These are phyloP conservation scores for Drosophila sechellia DNA, from an alignment of 1,140 invertebrate species.

Conservation along the genomic window DNA sequence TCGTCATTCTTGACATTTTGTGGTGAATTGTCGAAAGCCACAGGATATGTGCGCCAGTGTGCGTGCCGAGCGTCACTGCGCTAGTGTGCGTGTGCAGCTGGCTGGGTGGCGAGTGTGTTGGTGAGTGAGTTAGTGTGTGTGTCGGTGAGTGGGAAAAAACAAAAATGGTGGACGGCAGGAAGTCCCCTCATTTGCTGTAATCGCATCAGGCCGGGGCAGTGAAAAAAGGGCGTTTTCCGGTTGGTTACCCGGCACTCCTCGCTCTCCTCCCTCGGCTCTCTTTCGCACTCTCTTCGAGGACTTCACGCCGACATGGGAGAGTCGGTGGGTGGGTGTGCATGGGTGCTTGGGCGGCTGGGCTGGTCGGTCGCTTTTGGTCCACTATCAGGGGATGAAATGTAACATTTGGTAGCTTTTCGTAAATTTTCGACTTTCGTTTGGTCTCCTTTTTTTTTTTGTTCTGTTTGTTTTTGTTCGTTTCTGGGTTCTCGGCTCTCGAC, in stretches of 20 bases:
- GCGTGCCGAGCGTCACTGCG: conserved; percentile 28
- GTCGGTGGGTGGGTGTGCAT: conserved; percentile 2
- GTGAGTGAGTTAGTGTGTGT: conserved; percentile 4
- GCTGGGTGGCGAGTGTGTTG: conserved; percentile 12
- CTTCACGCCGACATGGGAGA: not conserved
- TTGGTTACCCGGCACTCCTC: conserved; percentile 72
- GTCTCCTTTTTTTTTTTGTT: conserved; percentile 50
- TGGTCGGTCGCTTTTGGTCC: conserved; percentile 18
- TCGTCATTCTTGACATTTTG: conserved; percentile 85
- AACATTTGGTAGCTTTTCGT: conserved; percentile 83
- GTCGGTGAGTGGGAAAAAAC: conserved; percentile 18
- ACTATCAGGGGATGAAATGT: conserved; percentile 76
- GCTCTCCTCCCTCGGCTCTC: conserved; percentile 7
- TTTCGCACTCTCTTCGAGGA: conserved; percentile 9
- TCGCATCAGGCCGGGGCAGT: conserved; percentile 69
- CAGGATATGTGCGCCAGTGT: conserved; percentile 68
- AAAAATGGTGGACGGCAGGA: conserved; percentile 83
- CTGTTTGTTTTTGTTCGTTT: conserved; percentile 70
- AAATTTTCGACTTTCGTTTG: conserved; percentile 84
- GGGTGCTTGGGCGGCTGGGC: conserved; percentile 15
- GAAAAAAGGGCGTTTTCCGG: conserved; percentile 84
- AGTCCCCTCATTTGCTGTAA: conserved; percentile 84
- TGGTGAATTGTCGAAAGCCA: conserved; percentile 84
- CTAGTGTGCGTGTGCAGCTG: conserved; percentile 12
- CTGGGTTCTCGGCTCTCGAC: conserved; percentile 2